Percentiles rank a stretch among this genome's conserved stretches.
These are phyloP conservation scores for Bradypodion pumilum DNA, from an alignment of 2,797 vertebrate genomes.

Conservation along the genomic window DNA sequence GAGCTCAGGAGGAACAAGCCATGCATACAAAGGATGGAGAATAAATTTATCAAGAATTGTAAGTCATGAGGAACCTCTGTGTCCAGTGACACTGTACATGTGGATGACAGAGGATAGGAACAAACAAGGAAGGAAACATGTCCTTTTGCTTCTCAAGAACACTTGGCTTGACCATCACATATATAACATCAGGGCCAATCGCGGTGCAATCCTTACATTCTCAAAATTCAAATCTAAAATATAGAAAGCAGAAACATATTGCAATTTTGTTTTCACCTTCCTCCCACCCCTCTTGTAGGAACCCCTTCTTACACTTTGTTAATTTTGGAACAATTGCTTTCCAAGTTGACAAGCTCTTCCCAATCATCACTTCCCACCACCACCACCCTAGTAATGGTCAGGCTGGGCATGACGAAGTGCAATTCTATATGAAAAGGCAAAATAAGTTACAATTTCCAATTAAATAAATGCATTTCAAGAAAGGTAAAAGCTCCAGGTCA, in stretches of 20 bases:
- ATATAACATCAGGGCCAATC: background rate
- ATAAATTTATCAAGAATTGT: background rate
- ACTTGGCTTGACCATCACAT: too few species aligned
- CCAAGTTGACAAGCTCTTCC: background rate
- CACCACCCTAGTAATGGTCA: background rate
- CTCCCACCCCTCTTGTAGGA: background rate
- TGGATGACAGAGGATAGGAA: background rate
- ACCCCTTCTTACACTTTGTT: background rate
- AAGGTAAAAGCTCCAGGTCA: background rate
- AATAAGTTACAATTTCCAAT: background rate
- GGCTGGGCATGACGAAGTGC: background rate
- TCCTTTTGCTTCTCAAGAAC: background rate
- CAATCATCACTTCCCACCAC: accelerated
- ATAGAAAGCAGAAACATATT: background rate
- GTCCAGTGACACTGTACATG: background rate
- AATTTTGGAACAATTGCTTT: background rate
- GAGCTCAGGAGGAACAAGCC: background rate
- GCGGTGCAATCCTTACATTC: background rate
- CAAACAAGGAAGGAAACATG: too few species aligned
- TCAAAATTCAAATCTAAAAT: background rate
- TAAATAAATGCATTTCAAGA: too few species aligned
- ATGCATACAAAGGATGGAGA: background rate
- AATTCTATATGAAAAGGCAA: background rate
- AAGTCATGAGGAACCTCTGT: background rate
- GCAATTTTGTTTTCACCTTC: too few species aligned